Percentiles rank a stretch among this genome's conserved stretches.
Evolutionary conservation across 2,797 vertebrate species (phyloP).

Genomic region (Squalus acanthias): DNA sequence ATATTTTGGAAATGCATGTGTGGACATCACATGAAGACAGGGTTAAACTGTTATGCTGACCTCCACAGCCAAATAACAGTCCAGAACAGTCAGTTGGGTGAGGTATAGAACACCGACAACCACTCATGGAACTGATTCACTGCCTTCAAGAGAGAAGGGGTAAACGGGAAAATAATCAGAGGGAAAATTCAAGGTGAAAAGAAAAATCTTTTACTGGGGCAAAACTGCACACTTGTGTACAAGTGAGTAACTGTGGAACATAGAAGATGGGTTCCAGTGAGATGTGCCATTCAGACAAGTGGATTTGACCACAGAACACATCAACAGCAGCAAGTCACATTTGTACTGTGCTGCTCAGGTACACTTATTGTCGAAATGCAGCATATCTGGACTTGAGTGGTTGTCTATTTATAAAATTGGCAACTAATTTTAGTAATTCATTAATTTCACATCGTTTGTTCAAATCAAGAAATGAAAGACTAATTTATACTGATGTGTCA

Average conservation of each 20-base stretch:
- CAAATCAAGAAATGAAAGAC: no score
- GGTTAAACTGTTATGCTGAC: not conserved
- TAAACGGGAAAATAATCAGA: not conserved
- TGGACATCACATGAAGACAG: not conserved
- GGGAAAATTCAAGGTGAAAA: not conserved
- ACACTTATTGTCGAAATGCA: no score
- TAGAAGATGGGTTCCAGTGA: not conserved
- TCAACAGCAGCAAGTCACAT: no score
- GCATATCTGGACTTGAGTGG: no score
- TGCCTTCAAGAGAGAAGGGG: not conserved
- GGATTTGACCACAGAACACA: not conserved
- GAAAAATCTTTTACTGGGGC: not conserved
- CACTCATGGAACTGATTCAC: not conserved
- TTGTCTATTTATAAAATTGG: no score
- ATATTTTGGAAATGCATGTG: not conserved
- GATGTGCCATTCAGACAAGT: not conserved
- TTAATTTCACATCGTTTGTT: no score
- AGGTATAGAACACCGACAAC: not conserved
- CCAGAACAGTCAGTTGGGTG: not conserved
- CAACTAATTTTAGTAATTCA: no score
- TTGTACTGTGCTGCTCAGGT: no score
- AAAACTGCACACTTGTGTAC: not conserved
- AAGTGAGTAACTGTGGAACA: no score
- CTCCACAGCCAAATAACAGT: not conserved
- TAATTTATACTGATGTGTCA: not conserved